These are phyloP conservation scores for Bombus waltoni DNA, from an alignment of 1,140 invertebrate species.

Conservation along the genomic window DNA sequence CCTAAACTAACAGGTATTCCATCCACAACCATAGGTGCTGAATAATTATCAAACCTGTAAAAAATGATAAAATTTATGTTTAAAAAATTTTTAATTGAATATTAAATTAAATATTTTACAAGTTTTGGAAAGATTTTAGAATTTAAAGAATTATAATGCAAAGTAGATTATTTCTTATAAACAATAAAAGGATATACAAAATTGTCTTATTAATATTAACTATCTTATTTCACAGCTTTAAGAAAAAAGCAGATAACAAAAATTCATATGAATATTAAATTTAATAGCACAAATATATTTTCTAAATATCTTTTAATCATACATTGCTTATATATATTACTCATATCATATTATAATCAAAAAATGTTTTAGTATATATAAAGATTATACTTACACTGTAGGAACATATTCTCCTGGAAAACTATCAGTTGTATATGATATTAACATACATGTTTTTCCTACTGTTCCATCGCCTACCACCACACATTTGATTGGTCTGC, in stretches of 20 bases:
- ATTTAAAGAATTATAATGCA: conserved; percentile 59
- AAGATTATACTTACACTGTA: conserved; percentile 90
- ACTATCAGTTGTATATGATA: conserved; percentile 99
- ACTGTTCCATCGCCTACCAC: conserved; percentile 96
- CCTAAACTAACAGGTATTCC: conserved; percentile 97
- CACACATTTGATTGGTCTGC: conserved; percentile 98
- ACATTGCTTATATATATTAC: not conserved
- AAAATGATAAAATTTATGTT: conserved; percentile 50
- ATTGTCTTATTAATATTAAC: conserved; percentile 79
- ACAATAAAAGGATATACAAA: conserved; percentile 67
- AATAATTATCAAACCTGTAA: conserved; percentile 97
- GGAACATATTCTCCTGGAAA: conserved; percentile 99
- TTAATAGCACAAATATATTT: not conserved
- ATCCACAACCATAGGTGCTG: conserved; percentile 98
- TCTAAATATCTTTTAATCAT: not conserved
- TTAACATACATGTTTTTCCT: conserved; percentile 99
- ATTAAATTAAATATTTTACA: conserved; percentile 20
- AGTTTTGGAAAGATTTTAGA: not conserved
- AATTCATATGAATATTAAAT: not conserved
- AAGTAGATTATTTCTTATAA: conserved; percentile 78
- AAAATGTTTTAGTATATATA: not conserved
- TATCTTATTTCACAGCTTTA: conserved; percentile 65
- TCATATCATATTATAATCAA: not conserved
- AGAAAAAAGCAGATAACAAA: conserved; percentile 48
- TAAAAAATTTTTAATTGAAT: conserved; percentile 3